Conservation (phyloP, 2,113 vertebrate species). For the Haplochromis vanheusdeni region DNA sequence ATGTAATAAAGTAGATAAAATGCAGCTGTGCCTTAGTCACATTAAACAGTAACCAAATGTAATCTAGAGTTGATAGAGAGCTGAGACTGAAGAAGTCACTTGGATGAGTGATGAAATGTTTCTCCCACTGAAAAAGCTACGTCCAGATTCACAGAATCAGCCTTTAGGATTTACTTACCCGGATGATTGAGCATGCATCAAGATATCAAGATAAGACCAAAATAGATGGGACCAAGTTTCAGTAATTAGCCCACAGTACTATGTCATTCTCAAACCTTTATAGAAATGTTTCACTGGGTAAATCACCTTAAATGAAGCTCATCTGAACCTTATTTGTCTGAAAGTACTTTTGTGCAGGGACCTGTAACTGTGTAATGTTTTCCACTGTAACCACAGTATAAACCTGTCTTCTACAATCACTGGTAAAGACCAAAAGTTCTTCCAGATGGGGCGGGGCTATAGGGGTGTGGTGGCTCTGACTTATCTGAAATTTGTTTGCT, state of each 20-base stretch:
- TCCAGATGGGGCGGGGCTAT: neutral
- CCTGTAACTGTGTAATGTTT: neutral
- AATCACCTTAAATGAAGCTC: neutral
- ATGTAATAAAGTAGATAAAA: neutral
- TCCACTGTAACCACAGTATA: neutral
- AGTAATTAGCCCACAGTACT: neutral
- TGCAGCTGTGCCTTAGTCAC: neutral
- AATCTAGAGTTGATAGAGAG: neutral
- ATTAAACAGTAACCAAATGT: neutral
- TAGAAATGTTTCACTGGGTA: neutral
- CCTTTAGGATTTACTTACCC: neutral
- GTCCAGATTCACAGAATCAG: neutral
- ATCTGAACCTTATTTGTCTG: neutral
- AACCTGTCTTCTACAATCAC: neutral
- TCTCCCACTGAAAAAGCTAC: neutral
- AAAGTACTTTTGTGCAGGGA: neutral
- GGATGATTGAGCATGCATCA: neutral
- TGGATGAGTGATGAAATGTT: neutral
- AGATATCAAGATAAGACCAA: neutral
- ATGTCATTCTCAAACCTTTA: neutral
- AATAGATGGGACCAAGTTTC: neutral
- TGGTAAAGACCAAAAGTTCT: neutral
- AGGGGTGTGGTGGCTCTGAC: neutral
- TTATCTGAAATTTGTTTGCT: neutral
- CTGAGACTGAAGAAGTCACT: neutral